Evolutionary conservation across 1,140 invertebrate genomes (phyloP).

Genomic region (Tetramorium alpestre): DNA sequence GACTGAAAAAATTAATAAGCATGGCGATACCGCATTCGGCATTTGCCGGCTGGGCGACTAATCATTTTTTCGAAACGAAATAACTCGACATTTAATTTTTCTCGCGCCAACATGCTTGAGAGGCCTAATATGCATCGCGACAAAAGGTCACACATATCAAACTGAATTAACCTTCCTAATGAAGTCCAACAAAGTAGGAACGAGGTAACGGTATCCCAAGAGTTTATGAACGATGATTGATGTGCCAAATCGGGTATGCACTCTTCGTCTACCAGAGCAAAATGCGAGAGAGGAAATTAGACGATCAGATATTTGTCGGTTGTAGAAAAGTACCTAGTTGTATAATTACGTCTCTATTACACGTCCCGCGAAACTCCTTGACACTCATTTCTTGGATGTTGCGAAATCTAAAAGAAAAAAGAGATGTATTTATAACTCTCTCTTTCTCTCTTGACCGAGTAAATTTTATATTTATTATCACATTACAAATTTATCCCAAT

Average conservation of each 20-base stretch:
- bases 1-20: neutral
- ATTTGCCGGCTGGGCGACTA: neutral
- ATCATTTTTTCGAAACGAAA: conserved; percentile 2
- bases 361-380: neutral
- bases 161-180: conserved; percentile 54
- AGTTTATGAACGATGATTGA: conserved; percentile 49
- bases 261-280: conserved; percentile 30
- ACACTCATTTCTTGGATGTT: neutral
- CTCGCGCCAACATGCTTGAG: neutral
- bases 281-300: neutral
- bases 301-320: conserved; percentile 35
- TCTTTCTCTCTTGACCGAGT: neutral
- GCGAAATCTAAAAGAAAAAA: neutral
- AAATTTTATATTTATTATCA: conserved; percentile 1
- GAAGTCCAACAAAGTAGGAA: conserved; percentile 53
- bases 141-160: conserved; percentile 46
- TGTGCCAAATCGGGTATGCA: conserved; percentile 35
- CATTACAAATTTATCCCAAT: conserved; percentile 1
- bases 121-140: conserved; percentile 21
- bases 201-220: conserved; percentile 45
- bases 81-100: conserved; percentile 16
- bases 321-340: neutral
- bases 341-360: conserved; percentile 32
- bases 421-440: neutral
- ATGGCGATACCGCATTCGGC: neutral